phyloP scores from a whole-genome alignment of 2,113 vertebrate genomes.

The Circaetus gallicus region DNA sequence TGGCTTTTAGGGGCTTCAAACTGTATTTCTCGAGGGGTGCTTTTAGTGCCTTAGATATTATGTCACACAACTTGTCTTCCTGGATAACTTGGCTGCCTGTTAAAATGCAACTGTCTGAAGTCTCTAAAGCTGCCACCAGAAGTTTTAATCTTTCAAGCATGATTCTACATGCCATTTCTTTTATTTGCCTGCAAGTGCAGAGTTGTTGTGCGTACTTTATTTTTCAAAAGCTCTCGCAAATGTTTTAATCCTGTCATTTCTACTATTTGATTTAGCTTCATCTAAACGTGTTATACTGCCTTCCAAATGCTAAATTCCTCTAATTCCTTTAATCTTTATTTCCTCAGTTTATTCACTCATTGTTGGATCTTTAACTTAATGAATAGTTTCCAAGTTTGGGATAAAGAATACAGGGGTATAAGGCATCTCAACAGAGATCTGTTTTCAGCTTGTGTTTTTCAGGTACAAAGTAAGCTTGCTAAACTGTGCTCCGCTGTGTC shows the following conservation, averaged over 20 bases:
- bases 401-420: not conserved
- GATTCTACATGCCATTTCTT: slow-evolving; percentile 35
- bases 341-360: not conserved
- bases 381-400: not conserved
- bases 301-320: not conserved
- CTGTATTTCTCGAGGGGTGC: not conserved
- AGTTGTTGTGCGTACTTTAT: not conserved
- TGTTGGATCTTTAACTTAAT: not conserved
- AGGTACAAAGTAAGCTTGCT: not conserved
- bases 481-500: not conserved
- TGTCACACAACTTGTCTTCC: not conserved
- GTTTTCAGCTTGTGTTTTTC: not conserved
- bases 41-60: not conserved
- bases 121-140: not conserved
- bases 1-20: not conserved
- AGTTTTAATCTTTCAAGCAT: slow-evolving; percentile 42
- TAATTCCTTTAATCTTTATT: not conserved
- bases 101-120: not conserved
- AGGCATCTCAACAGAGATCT: not conserved
- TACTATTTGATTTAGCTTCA: not conserved
- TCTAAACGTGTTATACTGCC: not conserved
- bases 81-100: not conserved
- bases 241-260: slow-evolving; percentile 17
- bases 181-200: slow-evolving; percentile 9
- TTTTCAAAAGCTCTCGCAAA: not conserved